phyloP scores from a whole-genome alignment of 2,888 invertebrate genomes.

The Acronicta psi region DNA sequence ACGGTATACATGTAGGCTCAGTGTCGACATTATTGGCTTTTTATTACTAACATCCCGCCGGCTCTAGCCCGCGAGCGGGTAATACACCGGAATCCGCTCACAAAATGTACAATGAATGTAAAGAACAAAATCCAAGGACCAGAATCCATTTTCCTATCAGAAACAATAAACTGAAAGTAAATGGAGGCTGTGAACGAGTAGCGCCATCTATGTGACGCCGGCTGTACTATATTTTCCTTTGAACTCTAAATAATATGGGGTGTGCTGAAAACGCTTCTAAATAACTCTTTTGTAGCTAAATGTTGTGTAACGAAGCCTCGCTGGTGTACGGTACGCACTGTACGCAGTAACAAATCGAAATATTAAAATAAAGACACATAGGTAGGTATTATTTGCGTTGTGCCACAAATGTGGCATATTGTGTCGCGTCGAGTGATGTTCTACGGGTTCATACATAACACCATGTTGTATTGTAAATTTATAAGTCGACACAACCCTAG shows the following conservation, averaged over 20 bases:
- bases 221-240: constrained; percentile 18
- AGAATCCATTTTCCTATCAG: constrained; percentile 24
- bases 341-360: constrained; percentile 15
- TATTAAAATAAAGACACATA: background rate
- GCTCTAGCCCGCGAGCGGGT: constrained; percentile 14
- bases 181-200: constrained; percentile 2
- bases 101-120: constrained; percentile 42
- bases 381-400: background rate
- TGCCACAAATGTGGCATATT: constrained; percentile 2
- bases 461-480: constrained; percentile 2
- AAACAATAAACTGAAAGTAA: constrained; percentile 28
- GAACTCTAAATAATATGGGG: constrained; percentile 4
- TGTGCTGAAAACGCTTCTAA: background rate
- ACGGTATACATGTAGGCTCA: constrained; percentile 30
- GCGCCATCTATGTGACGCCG: constrained; percentile 28
- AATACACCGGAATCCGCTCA: constrained; percentile 32
- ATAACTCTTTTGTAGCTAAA: constrained; percentile 16
- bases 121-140: constrained; percentile 35
- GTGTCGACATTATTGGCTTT: constrained; percentile 41
- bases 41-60: constrained; percentile 36
- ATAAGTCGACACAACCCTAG: background rate
- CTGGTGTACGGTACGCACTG: constrained; percentile 1
- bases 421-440: constrained; percentile 25
- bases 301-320: constrained; percentile 24
- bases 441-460: constrained; percentile 35